phyloP scores from a whole-genome alignment of 2,113 vertebrate genomes.

The Galeopterus variegatus region DNA sequence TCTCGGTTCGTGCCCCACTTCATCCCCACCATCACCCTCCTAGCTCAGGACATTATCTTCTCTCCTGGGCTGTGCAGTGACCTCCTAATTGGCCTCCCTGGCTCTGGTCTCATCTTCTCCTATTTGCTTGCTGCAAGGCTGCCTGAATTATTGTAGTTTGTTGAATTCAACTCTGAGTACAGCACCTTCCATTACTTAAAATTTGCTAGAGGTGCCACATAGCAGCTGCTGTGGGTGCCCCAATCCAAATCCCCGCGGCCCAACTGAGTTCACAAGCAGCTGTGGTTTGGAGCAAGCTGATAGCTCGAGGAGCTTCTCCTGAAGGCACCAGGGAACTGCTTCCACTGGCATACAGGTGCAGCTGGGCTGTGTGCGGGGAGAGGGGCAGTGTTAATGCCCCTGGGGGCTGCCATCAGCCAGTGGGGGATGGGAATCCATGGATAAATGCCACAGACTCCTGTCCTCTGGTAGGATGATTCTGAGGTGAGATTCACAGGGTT shows the following conservation, averaged over 20 bases:
- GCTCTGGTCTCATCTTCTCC: background rate
- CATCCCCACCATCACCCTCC: background rate
- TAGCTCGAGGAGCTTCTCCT: background rate
- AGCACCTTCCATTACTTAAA: background rate
- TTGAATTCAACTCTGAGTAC: background rate
- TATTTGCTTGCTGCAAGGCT: background rate
- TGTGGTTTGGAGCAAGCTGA: background rate
- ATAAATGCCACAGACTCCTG: background rate
- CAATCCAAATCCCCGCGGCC: background rate
- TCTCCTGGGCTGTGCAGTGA: background rate
- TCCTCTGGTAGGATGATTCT: background rate
- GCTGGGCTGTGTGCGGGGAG: too few relatives aligned
- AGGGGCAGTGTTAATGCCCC: background rate
- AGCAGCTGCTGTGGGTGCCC: background rate
- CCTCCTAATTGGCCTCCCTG: background rate
- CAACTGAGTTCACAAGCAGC: background rate
- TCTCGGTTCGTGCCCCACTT: background rate
- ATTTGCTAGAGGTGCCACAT: background rate
- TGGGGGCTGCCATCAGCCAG: too few relatives aligned
- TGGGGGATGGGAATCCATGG: background rate
- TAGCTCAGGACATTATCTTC: too few relatives aligned
- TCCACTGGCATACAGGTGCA: too few relatives aligned
- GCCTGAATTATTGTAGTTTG: background rate
- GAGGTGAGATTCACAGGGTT: background rate
- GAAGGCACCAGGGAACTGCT: too few relatives aligned